A percentile compares a stretch with the other conserved stretches of the same genome.
Evolutionary conservation across 2,888 invertebrate genomes (phyloP).

Genomic region (Clitarchus hookeri): DNA sequence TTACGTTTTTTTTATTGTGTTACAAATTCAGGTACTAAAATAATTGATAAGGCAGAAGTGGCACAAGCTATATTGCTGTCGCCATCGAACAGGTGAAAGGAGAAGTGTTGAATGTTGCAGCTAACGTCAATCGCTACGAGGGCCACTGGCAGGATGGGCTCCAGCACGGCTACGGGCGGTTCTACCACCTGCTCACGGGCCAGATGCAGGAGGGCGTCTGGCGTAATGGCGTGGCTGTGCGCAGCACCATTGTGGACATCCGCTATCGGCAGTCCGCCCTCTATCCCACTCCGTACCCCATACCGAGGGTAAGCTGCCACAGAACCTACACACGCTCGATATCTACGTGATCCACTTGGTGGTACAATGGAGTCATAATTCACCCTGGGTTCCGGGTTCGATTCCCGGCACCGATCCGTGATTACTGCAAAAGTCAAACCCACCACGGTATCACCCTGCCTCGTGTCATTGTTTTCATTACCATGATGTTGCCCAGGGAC

Average conservation of each 20-base stretch:
- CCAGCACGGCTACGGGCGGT: slow-evolving; percentile 67
- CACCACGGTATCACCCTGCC: too few species aligned
- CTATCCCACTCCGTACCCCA: slow-evolving; percentile 60
- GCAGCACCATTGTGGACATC: slow-evolving; percentile 63
- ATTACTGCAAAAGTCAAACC: not conserved
- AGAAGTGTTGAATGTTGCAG: slow-evolving; percentile 48
- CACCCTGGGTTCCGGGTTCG: not conserved
- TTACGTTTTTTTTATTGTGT: too few species aligned
- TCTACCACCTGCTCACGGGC: slow-evolving; percentile 66
- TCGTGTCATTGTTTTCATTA: too few species aligned
- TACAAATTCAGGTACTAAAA: too few species aligned
- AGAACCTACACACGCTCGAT: not conserved
- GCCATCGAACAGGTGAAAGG: not conserved
- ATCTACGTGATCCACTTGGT: not conserved
- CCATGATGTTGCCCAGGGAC: too few species aligned
- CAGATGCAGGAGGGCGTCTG: slow-evolving; percentile 70
- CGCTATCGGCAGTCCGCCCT: slow-evolving; percentile 62
- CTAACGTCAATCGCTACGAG: slow-evolving; percentile 67
- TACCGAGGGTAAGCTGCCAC: slow-evolving; percentile 55
- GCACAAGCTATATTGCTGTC: too few species aligned
- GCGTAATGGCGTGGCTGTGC: slow-evolving; percentile 60
- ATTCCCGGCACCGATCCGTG: not conserved
- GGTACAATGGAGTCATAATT: not conserved
- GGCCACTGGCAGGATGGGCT: slow-evolving; percentile 63
- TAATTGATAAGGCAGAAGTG: too few species aligned